phyloP scores from a whole-genome alignment of 1,140 invertebrate species.

The Drosophila kanapiae region DNA sequence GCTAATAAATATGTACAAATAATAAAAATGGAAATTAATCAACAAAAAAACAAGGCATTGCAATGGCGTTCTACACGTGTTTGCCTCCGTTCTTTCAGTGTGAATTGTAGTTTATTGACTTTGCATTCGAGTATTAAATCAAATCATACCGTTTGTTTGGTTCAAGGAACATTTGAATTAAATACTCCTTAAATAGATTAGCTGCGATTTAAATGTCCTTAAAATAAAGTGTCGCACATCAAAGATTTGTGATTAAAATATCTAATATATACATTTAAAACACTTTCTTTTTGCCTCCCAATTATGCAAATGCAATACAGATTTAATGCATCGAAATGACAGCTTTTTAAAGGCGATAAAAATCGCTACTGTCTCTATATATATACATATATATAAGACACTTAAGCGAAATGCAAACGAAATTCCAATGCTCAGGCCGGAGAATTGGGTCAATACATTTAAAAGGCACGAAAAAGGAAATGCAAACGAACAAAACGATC shows the following conservation, averaged over 20 bases:
- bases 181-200: constrained; percentile 3
- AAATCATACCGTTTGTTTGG: constrained; percentile 50
- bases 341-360: constrained; percentile 26
- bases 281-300: constrained; percentile 11
- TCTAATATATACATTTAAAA: constrained; percentile 7
- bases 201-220: constrained; percentile 13
- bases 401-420: constrained; percentile 48
- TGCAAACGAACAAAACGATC: constrained; percentile 59
- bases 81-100: constrained; percentile 2
- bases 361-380: constrained; percentile 8
- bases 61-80: constrained; percentile 45
- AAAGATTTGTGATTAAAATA: constrained; percentile 34
- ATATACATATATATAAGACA: constrained; percentile 1
- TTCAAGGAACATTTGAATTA: constrained; percentile 26
- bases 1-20: constrained; percentile 29
- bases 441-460: constrained; percentile 74
- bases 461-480: constrained; percentile 69
- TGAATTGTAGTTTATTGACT: constrained; percentile 58
- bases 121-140: constrained; percentile 36
- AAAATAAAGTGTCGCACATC: constrained; percentile 23
- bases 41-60: background rate
- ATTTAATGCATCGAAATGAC: constrained; percentile 14
- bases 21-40: background rate
- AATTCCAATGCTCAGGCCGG: constrained; percentile 41
- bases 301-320: constrained; percentile 48